A percentile compares a stretch with the other conserved stretches of the same genome.
Conservation (phyloP, 2,113 vertebrate species). For the Hemicordylus capensis region DNA sequence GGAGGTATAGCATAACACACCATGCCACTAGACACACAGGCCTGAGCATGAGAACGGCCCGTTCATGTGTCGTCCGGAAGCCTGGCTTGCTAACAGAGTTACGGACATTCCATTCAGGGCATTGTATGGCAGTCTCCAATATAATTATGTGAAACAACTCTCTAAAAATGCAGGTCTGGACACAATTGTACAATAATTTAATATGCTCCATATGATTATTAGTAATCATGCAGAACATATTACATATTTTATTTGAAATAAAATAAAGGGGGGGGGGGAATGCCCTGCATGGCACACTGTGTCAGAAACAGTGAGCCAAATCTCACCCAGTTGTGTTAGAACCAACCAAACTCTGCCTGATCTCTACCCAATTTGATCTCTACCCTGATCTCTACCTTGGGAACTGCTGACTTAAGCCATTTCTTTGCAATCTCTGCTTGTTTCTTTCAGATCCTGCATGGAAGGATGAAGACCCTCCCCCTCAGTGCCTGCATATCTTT, state of each 20-base stretch:
- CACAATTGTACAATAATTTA: not conserved
- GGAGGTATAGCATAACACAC: not conserved
- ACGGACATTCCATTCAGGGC: not conserved
- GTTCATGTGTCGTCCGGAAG: not conserved
- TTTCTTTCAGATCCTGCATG: not conserved
- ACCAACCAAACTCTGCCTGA: not conserved
- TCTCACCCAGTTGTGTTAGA: not conserved
- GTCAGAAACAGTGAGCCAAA: not conserved
- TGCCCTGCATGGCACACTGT: not conserved
- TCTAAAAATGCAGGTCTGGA: not conserved
- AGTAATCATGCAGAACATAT: too few species aligned
- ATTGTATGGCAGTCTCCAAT: not conserved
- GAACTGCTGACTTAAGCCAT: too few species aligned
- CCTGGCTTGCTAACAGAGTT: not conserved
- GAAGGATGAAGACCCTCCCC: constrained; percentile 6
- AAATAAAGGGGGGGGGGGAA: too few species aligned
- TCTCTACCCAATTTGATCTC: not conserved
- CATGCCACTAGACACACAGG: not conserved
- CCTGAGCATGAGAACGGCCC: not conserved
- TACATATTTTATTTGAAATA: too few species aligned
- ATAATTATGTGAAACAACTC: not conserved
- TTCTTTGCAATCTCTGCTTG: not conserved
- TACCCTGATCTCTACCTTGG: too few species aligned
- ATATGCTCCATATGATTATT: too few species aligned
- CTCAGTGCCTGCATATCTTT: constrained; percentile 8